Percentiles rank a stretch among this genome's conserved stretches.
phyloP scores from a whole-genome alignment of 2,797 vertebrate genomes.

The Sarcophilus harrisii region DNA sequence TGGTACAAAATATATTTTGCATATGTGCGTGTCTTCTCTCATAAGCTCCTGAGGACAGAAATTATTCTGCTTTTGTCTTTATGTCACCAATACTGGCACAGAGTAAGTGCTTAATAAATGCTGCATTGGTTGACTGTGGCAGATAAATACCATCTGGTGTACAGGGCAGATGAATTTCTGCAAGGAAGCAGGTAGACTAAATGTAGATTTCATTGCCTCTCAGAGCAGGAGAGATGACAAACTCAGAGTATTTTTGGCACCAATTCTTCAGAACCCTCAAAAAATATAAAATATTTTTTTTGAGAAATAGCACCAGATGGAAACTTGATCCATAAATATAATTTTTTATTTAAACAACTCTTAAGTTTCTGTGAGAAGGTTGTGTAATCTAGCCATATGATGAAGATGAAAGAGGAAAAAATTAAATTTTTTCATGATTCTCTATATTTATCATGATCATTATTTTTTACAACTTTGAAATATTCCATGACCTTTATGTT shows the following conservation, averaged over 20 bases:
- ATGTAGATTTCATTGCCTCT: neutral
- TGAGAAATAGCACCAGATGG: neutral
- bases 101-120: neutral
- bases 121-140: neutral
- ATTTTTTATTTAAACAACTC: neutral
- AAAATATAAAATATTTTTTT: neutral
- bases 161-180: neutral
- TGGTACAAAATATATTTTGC: neutral
- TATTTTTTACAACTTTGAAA: too few species aligned
- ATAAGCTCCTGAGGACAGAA: neutral
- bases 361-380: neutral
- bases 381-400: neutral
- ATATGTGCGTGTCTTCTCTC: neutral
- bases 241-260: neutral
- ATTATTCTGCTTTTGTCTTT: neutral
- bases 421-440: too few species aligned
- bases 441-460: too few species aligned
- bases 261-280: neutral
- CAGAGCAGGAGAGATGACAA: neutral
- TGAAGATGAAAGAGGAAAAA: neutral
- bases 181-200: neutral
- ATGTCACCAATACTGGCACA: neutral
- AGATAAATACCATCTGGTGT: neutral
- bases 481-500: too few species aligned
- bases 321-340: constrained; percentile 21